Conservation (phyloP, 1,140 invertebrate genomes). For the Diuraphis noxia region DNA sequence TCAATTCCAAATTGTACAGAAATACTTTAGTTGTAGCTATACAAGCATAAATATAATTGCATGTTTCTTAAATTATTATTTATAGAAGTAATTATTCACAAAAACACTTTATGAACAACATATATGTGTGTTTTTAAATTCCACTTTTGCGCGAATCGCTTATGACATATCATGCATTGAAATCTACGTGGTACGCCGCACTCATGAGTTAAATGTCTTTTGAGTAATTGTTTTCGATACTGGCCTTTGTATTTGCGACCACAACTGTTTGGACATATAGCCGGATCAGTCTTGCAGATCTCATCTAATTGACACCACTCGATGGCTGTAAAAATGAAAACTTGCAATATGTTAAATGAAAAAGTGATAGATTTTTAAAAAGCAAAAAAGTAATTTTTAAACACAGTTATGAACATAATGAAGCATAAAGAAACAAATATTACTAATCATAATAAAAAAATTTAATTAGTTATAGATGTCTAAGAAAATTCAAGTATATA, state of each 20-base stretch:
- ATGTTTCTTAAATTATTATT: not conserved
- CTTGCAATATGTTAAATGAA: not conserved
- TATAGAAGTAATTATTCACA: not conserved
- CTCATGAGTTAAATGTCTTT: constrained; percentile 67
- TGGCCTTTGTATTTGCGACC: constrained; percentile 55
- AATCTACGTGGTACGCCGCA: constrained; percentile 62
- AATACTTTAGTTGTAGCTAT: not conserved
- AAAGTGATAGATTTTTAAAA: not conserved
- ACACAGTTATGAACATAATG: not conserved
- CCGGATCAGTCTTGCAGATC: constrained; percentile 30
- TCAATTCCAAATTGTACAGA: not conserved
- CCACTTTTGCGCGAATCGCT: constrained; percentile 52
- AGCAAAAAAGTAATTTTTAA: not conserved
- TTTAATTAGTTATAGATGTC: not conserved
- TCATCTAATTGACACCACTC: constrained; percentile 17
- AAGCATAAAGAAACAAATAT: not conserved
- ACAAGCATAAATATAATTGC: not conserved
- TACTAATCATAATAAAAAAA: constrained; percentile 7
- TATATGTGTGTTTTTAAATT: constrained; percentile 55
- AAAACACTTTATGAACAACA: not conserved
- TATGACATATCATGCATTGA: constrained; percentile 56
- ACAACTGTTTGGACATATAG: constrained; percentile 58
- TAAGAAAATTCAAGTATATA: not conserved
- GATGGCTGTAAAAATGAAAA: constrained; percentile 30
- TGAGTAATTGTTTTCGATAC: constrained; percentile 59